phyloP scores from a whole-genome alignment of 2,888 invertebrate species.

The Amiota mariae region DNA sequence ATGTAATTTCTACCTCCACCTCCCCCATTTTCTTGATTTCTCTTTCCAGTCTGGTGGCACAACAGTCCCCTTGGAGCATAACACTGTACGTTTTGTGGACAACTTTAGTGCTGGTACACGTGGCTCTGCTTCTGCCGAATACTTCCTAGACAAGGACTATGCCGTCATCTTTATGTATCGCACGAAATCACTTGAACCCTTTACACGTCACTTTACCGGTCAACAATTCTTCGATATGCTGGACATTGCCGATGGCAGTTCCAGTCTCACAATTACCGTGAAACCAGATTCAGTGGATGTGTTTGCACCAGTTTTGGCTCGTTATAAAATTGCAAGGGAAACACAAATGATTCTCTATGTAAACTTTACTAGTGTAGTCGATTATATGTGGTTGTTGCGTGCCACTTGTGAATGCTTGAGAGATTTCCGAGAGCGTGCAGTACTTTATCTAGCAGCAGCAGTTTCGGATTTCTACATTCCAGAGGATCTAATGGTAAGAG shows the following conservation, averaged over 20 bases:
- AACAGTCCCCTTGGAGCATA: slow-evolving; percentile 95
- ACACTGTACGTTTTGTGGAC: slow-evolving; percentile 97
- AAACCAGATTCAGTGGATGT: slow-evolving; percentile 83
- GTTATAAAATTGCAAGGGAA: slow-evolving; percentile 87
- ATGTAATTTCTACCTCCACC: background rate
- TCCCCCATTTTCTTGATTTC: background rate
- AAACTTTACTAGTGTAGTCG: slow-evolving; percentile 88
- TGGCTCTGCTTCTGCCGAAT: slow-evolving; percentile 95
- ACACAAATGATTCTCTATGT: slow-evolving; percentile 83
- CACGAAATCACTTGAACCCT: slow-evolving; percentile 92
- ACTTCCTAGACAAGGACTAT: slow-evolving; percentile 90
- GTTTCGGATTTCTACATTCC: slow-evolving; percentile 99
- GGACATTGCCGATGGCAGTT: slow-evolving; percentile 76
- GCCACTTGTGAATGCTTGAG: slow-evolving; percentile 87
- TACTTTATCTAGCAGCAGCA: slow-evolving; percentile 97
- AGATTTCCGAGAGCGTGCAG: slow-evolving; percentile 79
- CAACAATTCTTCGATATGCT: slow-evolving; percentile 87
- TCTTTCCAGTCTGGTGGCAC: slow-evolving; percentile 91
- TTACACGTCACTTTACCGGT: slow-evolving; percentile 87
- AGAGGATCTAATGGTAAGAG: slow-evolving; percentile 87
- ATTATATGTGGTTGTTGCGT: slow-evolving; percentile 92
- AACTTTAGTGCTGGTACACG: slow-evolving; percentile 98
- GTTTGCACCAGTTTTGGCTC: slow-evolving; percentile 81
- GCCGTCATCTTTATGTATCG: slow-evolving; percentile 96
- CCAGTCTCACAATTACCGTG: slow-evolving; percentile 80